These are phyloP conservation scores for Raillietiella orientalis DNA, from an alignment of 2,888 invertebrate genomes.

Conservation along the genomic window DNA sequence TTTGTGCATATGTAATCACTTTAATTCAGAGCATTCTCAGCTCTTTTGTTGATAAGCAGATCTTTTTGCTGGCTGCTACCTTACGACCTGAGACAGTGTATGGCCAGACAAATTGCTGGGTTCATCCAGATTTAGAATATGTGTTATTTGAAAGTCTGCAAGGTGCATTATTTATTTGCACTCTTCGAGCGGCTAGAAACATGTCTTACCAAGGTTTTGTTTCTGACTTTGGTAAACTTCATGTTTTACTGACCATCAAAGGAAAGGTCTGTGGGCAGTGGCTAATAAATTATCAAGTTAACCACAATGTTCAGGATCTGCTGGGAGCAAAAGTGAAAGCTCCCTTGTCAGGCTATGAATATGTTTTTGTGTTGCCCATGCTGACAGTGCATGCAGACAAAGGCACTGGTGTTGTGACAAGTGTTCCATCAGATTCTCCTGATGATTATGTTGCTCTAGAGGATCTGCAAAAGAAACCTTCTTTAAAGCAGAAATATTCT, in stretches of 20 bases:
- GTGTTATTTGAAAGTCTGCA: constrained; percentile 26
- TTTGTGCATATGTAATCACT: no score
- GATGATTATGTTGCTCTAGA: constrained; percentile 88
- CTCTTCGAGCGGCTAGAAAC: constrained; percentile 59
- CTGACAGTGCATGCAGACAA: constrained; percentile 88
- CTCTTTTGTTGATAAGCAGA: constrained; percentile 18
- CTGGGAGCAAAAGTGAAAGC: constrained; percentile 53
- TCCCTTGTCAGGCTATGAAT: constrained; percentile 46
- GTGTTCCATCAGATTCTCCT: constrained; percentile 93
- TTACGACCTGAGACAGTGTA: constrained; percentile 99
- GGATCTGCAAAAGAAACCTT: constrained; percentile 77
- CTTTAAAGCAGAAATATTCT: constrained; percentile 68
- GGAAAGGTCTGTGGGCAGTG: no score
- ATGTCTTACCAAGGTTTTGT: constrained; percentile 87
- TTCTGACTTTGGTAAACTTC: constrained; percentile 35
- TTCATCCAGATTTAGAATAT: constrained; percentile 77
- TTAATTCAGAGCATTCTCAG: no score
- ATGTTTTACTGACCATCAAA: no score
- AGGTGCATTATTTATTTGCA: constrained; percentile 53
- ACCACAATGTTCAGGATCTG: no score
- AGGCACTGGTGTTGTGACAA: constrained; percentile 90
- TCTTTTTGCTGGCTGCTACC: constrained; percentile 84
- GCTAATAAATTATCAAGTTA: no score
- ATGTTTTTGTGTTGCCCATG: constrained; percentile 85
- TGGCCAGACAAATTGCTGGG: constrained; percentile 97